Percentiles rank a stretch among this genome's conserved stretches.
Evolutionary conservation across 1,140 invertebrate genomes (phyloP).

Genomic region (Zaprionus ornatus): DNA sequence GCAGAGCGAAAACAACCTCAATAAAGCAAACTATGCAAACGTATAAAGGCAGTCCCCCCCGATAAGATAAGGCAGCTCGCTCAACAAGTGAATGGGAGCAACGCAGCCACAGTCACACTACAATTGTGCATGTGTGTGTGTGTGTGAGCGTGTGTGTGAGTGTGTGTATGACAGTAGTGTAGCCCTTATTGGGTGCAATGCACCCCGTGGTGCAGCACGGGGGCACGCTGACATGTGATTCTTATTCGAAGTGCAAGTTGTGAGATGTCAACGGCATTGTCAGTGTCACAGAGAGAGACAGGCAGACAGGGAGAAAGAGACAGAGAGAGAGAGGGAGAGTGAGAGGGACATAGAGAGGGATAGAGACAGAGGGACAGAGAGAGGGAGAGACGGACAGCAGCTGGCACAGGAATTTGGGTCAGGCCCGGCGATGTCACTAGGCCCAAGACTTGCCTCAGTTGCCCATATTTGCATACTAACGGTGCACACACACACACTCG

Average conservation of each 20-base stretch:
- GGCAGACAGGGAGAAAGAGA: not conserved
- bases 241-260: conserved; percentile 48
- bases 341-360: conserved; percentile 6
- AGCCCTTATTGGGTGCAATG: conserved; percentile 48
- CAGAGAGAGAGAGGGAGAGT: not conserved
- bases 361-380: not conserved
- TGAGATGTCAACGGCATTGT: conserved; percentile 69
- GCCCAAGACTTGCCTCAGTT: conserved; percentile 38
- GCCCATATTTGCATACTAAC: conserved; percentile 69
- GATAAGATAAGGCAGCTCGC: conserved; percentile 74
- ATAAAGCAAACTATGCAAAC: conserved; percentile 67
- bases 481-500: conserved; percentile 16
- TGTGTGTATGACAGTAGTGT: conserved; percentile 12
- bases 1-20: conserved; percentile 51
- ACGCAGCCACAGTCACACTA: not conserved
- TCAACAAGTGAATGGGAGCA: conserved; percentile 73
- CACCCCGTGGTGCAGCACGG: conserved; percentile 42
- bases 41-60: conserved; percentile 51
- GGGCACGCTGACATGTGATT: conserved; percentile 39
- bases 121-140: not conserved
- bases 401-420: conserved; percentile 52
- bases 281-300: conserved; percentile 49
- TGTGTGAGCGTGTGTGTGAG: not conserved
- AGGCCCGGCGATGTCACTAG: conserved; percentile 24
- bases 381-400: conserved; percentile 7